phyloP scores from a whole-genome alignment of 2,113 vertebrate genomes.

The Grammomys surdaster region DNA sequence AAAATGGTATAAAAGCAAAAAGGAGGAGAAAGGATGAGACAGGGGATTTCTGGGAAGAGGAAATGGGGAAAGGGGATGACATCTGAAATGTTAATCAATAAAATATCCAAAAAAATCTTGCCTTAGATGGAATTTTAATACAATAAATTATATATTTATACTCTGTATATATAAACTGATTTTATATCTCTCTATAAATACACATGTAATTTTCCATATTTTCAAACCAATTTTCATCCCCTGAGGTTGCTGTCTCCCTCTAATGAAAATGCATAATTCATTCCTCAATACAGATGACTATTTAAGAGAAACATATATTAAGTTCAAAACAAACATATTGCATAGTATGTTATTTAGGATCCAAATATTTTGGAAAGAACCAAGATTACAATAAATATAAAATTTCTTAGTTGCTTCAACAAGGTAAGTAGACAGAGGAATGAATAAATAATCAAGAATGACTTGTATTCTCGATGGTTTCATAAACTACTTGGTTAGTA shows the following conservation, averaged over 20 bases:
- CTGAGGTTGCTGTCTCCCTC: neutral
- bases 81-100: no score
- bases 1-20: no score
- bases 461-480: neutral
- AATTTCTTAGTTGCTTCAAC: neutral
- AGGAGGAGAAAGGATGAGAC: no score
- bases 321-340: neutral
- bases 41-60: no score
- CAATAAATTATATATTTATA: neutral
- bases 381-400: neutral
- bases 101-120: neutral
- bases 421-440: neutral
- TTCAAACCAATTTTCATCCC: neutral
- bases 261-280: neutral
- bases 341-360: slow-evolving; percentile 15
- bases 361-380: neutral
- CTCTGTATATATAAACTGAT: neutral
- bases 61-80: no score
- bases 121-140: slow-evolving; percentile 16
- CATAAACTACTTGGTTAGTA: neutral
- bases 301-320: neutral
- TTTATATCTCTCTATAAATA: neutral
- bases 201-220: neutral
- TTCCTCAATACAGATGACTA: neutral
- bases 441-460: neutral